These are phyloP conservation scores for Desoria tigrina DNA, from an alignment of 2,888 invertebrate genomes.

Conservation along the genomic window DNA sequence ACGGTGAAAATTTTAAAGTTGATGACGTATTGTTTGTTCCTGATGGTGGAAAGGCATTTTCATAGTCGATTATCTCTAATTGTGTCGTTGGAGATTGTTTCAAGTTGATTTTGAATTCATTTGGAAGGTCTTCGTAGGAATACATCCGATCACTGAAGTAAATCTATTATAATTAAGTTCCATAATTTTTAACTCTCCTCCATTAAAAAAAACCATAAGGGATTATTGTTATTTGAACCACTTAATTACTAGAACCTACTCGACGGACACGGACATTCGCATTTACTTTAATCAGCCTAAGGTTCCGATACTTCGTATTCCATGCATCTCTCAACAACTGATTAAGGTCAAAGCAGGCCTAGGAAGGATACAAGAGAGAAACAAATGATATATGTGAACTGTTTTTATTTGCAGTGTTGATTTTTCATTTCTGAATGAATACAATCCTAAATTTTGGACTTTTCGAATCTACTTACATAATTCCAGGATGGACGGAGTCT, in stretches of 20 bases:
- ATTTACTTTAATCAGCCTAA: slow-evolving; percentile 25
- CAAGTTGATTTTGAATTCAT: slow-evolving; percentile 18
- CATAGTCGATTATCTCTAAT: neutral
- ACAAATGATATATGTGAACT: no score
- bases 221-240: no score
- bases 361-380: neutral
- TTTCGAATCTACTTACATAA: slow-evolving; percentile 16
- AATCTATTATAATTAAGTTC: slow-evolving; percentile 15
- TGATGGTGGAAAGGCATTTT: neutral
- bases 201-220: neutral
- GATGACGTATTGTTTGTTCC: no score
- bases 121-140: slow-evolving; percentile 22
- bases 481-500: slow-evolving; percentile 35
- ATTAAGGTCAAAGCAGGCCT: slow-evolving; percentile 11
- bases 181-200: neutral
- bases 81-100: neutral
- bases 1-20: no score
- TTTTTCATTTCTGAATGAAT: no score
- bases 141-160: slow-evolving; percentile 30
- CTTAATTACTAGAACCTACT: no score
- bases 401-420: neutral
- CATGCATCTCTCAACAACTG: slow-evolving; percentile 9
- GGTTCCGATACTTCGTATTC: neutral
- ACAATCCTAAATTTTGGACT: no score
- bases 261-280: slow-evolving; percentile 28